Evolutionary conservation across 2,888 invertebrate genomes (phyloP).

Genomic region (Drosophila ochracea): DNA sequence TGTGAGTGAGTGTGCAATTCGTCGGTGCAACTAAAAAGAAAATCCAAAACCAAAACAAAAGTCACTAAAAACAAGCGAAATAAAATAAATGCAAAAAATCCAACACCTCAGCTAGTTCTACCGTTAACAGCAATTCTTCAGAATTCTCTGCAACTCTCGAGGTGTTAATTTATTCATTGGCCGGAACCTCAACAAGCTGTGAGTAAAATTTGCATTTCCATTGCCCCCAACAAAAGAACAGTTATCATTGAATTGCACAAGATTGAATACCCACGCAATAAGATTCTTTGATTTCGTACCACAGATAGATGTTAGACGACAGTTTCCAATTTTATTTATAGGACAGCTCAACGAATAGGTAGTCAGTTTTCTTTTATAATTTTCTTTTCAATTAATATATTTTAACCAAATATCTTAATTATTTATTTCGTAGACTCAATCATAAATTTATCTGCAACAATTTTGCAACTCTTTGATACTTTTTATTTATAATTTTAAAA

Average conservation of each 20-base stretch:
- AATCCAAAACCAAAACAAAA: constrained; percentile 15
- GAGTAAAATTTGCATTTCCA: constrained; percentile 55
- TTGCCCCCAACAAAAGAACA: constrained; percentile 14
- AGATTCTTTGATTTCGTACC: neutral
- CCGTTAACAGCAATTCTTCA: constrained; percentile 43
- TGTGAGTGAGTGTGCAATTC: constrained; percentile 10
- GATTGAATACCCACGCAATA: neutral
- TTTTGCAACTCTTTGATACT: neutral
- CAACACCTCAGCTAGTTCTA: constrained; percentile 27
- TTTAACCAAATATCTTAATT: neutral
- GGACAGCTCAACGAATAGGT: neutral
- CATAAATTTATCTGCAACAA: neutral
- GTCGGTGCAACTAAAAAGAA: constrained; percentile 7
- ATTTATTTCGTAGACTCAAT: neutral
- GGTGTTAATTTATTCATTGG: constrained; percentile 74
- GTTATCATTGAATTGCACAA: neutral
- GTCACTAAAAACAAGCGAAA: constrained; percentile 8
- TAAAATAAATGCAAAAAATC: constrained; percentile 32
- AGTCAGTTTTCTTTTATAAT: neutral
- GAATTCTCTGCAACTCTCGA: constrained; percentile 29
- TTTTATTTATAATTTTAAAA: constrained; percentile 11
- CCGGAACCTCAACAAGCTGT: constrained; percentile 57
- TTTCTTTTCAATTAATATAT: neutral
- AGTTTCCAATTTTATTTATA: too few species aligned
- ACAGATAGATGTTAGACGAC: neutral